A percentile compares a stretch with the other conserved stretches of the same genome.
Conservation (phyloP, 2,797 vertebrate genomes). For the Tolypeutes matacus region DNA sequence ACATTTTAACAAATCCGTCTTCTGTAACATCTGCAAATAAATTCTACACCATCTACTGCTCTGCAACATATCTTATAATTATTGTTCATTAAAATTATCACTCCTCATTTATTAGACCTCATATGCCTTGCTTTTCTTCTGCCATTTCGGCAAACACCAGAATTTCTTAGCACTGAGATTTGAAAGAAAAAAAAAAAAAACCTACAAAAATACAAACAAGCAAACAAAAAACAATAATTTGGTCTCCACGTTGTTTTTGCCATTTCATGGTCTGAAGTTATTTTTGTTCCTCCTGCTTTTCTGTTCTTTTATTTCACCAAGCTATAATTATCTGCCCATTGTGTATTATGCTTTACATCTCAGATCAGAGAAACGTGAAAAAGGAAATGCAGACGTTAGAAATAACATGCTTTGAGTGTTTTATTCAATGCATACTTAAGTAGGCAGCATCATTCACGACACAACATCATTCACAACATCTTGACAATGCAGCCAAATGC, state of each 20-base stretch:
- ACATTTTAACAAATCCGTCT: not conserved
- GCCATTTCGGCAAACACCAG: slow-evolving; percentile 75
- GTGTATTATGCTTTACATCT: slow-evolving; percentile 27
- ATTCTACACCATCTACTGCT: slow-evolving; percentile 49
- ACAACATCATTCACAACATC: slow-evolving; percentile 6
- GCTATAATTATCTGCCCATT: not conserved
- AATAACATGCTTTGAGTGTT: slow-evolving; percentile 54
- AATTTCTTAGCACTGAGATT: slow-evolving; percentile 49
- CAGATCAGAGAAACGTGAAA: not conserved
- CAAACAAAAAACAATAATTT: not conserved
- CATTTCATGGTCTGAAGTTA: not conserved
- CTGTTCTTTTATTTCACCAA: not conserved
- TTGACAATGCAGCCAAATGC: not conserved
- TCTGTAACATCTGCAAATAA: slow-evolving; percentile 57
- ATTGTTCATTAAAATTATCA: slow-evolving; percentile 71
- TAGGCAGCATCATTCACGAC: slow-evolving; percentile 33
- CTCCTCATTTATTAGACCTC: slow-evolving; percentile 65
- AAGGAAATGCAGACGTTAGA: slow-evolving; percentile 57
- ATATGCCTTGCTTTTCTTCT: slow-evolving; percentile 52
- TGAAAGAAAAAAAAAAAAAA: slow-evolving; percentile 47
- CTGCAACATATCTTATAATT: slow-evolving; percentile 69
- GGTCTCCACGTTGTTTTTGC: not conserved
- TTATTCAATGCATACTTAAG: slow-evolving; percentile 35
- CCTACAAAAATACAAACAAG: not conserved
- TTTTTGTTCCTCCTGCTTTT: not conserved